Conservation (phyloP, 2,888 invertebrate genomes). For the Malthinus seriepunctatus region DNA sequence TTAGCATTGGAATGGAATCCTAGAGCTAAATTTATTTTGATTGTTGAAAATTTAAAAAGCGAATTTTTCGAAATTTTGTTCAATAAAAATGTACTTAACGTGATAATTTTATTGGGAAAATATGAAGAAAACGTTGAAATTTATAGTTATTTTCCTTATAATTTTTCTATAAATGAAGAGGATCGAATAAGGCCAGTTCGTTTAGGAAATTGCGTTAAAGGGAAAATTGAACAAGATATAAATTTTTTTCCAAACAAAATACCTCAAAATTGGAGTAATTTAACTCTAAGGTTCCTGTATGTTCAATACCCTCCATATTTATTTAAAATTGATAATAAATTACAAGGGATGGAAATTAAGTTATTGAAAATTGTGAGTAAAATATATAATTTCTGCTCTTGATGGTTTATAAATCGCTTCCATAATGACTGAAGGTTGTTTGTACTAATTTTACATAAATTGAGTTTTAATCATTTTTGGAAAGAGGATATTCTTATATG, state of each 20-base stretch:
- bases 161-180: neutral
- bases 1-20: constrained; percentile 8
- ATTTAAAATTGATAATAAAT: too few species aligned
- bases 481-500: too few species aligned
- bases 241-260: constrained; percentile 10
- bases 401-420: too few species aligned
- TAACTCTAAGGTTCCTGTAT: neutral
- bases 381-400: neutral
- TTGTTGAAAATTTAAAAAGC: neutral
- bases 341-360: constrained; percentile 10
- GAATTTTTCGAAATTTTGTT: neutral
- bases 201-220: constrained; percentile 1
- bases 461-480: too few species aligned
- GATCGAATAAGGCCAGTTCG: neutral
- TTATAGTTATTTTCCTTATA: constrained; percentile 13
- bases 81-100: constrained; percentile 2
- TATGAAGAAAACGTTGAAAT: neutral
- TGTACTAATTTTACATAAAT: too few species aligned
- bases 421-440: too few species aligned
- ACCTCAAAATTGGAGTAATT: constrained; percentile 8
- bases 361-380: constrained; percentile 9
- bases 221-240: neutral
- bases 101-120: neutral
- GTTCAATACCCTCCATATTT: constrained; percentile 9
- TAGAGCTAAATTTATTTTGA: constrained; percentile 16